Base-by-base conservation (phyloP, 2,888 invertebrate genomes). In the Nemotelus pantherinus region DNA sequence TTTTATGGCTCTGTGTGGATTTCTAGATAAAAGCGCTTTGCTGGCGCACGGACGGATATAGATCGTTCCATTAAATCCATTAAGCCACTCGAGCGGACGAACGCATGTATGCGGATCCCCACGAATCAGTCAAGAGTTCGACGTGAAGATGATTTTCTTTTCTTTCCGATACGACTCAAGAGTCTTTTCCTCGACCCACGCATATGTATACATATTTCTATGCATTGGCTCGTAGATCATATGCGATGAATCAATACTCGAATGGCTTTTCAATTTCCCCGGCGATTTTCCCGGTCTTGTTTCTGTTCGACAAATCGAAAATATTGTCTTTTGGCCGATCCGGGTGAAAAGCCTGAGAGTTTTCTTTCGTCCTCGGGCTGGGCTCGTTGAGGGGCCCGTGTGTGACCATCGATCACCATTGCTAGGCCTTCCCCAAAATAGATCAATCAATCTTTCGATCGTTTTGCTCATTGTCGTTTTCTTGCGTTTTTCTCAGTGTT, bases 11-110 rank as follows among this genome's bases (percentile, higher is more conserved):
- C 47, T 72, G 47, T 25, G 25, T 25, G 58, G 47, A 72, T 57
- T 67, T 9, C 45, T 39, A 3, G 45, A 48, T 67, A 47, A 60
- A 25, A n/a, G 7, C 43, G 53, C 25, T 43, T 3, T 39, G 39
- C 39, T 63, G 58, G 45, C 58, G 7, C 41, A 39, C 9, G 70
- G 41, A 41, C 55, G 43, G 43, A 58, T 60, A 60, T 50, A 60
- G 48, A 74, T 45, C 41, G 39, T 74, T 74, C 74, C 74, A 74
- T 60, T 74, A 60, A 60, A 74, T 60, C 74, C 74, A 72, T 72
- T 72, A 25, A 72, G 58, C 25, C 72, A 45, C 72, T 60, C 72
- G 72, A 70, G 55, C 43, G 41, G 70, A 47, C 55, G 55, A 53
- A 53, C 43, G 41, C 55, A 47, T 43, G 55, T 41, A 39, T 45